Base-by-base conservation (phyloP, 2,113 vertebrate species). In the Lucifuga dentata region DNA sequence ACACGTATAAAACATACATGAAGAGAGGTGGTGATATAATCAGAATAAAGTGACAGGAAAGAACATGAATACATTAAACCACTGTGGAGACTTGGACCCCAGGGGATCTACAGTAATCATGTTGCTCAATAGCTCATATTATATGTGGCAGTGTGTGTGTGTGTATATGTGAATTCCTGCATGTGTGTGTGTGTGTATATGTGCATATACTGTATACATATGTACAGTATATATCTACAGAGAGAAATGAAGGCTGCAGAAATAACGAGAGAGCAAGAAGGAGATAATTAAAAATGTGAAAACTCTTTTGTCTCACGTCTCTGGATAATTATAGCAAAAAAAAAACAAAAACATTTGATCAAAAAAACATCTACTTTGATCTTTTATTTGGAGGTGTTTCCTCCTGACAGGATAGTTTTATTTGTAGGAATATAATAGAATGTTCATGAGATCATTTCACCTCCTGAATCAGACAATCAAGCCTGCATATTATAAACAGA, bases 111-210 rank as follows among this genome's bases (percentile, higher is more conserved):
- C n/a, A 35, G 52, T 51, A 73, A 81, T 81, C 78, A 67, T 56
- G 67, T 45, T 57, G 65, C 68, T 62, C 48, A 64, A 44, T 80
- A 79, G 78, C 76, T 72, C 72, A 61, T 51, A 79, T 39, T 72
- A 51, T 57, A 45, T 72, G 19, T 51, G 26, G 50, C 77, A 41
- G 35, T 2, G 49, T 44, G 44, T 46, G 50, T 19, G n/a, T n/a
- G n/a, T n/a, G n/a, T n/a, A n/a, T n/a, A n/a, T 51, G 40, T 62
- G 50, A 13, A 45, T 61, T 19, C 24, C 12, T 70, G 61, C n/a
- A 2, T 13, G 16, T 70, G 51, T 48, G 26, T 50, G 6, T 38
- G 26, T 65, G 61, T 45, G n/a, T n/a, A n/a, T n/a, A n/a, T 8
- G 45, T 11, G n/a, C 7, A 7, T 12, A 20, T n/a, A n/a, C n/a